phyloP scores from a whole-genome alignment of 2,888 invertebrate species.

The Stratiomys singularior region DNA sequence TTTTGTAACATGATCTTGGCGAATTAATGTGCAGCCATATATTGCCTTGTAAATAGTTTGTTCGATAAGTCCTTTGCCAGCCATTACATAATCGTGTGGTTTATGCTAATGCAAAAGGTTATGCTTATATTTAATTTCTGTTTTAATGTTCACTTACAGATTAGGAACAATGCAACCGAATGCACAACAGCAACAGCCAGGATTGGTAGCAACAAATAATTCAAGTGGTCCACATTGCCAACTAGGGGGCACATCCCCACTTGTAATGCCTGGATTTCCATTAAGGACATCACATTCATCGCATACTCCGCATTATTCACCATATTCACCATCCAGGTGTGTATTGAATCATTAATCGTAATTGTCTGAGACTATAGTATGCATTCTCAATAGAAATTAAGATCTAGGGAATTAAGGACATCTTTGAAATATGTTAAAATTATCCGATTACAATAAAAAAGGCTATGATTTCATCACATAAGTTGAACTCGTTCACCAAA shows the following conservation, averaged over 20 bases:
- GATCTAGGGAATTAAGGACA: no score
- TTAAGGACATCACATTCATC: constrained; percentile 73
- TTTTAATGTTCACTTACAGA: constrained; percentile 56
- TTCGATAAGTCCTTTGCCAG: no score
- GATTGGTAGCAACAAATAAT: constrained; percentile 72
- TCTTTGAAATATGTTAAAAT: no score
- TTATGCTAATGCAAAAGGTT: not conserved
- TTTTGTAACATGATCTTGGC: no score
- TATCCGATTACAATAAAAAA: no score
- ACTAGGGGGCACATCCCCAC: constrained; percentile 75
- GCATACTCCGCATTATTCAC: constrained; percentile 83
- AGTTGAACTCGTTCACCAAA: no score
- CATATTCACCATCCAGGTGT: constrained; percentile 86
- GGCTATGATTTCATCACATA: no score
- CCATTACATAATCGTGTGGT: not conserved
- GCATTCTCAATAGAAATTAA: no score
- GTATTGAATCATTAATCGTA: not conserved
- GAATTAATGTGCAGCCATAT: no score
- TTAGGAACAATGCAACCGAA: constrained; percentile 61
- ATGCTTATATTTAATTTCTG: no score
- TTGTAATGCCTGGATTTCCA: constrained; percentile 91
- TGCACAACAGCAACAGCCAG: constrained; percentile 66
- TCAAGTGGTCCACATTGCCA: constrained; percentile 75
- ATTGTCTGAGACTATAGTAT: no score
- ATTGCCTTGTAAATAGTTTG: no score